These are phyloP conservation scores for Lucilia sericata DNA, from an alignment of 1,140 invertebrate species.

Conservation along the genomic window DNA sequence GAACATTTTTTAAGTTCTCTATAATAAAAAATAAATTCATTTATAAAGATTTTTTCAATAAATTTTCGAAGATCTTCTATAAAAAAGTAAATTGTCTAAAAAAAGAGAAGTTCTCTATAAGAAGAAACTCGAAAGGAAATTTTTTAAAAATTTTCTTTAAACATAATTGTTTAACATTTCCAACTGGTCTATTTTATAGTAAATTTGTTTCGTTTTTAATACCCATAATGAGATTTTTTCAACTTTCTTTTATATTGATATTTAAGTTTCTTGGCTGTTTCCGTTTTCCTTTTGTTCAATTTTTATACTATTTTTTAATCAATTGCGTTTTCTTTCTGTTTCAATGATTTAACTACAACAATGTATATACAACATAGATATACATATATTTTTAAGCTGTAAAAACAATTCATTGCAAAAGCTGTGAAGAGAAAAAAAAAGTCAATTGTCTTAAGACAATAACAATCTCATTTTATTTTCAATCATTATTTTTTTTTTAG, in stretches of 20 bases:
- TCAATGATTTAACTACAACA: neutral
- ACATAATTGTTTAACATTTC: too few species aligned
- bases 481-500: neutral
- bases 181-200: too few species aligned
- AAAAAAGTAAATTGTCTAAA: too few species aligned
- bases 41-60: too few species aligned
- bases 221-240: neutral
- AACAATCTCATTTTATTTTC: neutral
- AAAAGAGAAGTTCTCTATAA: too few species aligned
- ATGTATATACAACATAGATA: too few species aligned
- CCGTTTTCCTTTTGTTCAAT: neutral
- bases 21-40: too few species aligned
- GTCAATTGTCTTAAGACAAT: conserved; percentile 20
- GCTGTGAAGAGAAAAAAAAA: neutral
- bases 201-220: too few species aligned
- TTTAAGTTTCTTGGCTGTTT: neutral
- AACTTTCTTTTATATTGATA: neutral
- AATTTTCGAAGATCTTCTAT: too few species aligned
- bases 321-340: neutral
- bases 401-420: neutral
- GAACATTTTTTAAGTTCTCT: too few species aligned
- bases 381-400: neutral
- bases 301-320: neutral
- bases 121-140: too few species aligned
- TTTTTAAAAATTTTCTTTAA: too few species aligned